phyloP scores from a whole-genome alignment of 2,888 invertebrate genomes.

The Heliconius aoede region DNA sequence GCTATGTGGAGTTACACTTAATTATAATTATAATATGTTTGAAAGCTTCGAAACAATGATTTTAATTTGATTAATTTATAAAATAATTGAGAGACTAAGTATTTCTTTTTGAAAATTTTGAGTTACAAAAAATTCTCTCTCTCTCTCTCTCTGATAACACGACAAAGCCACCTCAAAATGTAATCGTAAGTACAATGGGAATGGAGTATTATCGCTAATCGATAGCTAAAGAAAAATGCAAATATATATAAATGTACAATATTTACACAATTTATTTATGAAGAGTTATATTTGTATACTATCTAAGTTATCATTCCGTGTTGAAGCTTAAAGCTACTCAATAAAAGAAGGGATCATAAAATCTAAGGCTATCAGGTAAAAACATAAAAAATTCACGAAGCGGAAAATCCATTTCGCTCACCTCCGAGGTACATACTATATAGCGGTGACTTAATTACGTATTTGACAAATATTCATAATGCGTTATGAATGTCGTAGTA shows the following conservation, averaged over 20 bases:
- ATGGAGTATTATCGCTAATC: too few relatives aligned
- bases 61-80: not conserved
- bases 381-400: constrained; percentile 25
- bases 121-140: too few relatives aligned
- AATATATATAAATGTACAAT: too few relatives aligned
- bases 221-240: too few relatives aligned
- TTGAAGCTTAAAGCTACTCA: not conserved
- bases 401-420: constrained; percentile 27
- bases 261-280: not conserved
- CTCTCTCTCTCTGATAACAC: too few relatives aligned
- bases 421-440: constrained; percentile 27
- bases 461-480: constrained; percentile 26
- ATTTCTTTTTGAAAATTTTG: too few relatives aligned
- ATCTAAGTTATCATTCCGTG: not conserved
- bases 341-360: constrained; percentile 12
- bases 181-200: too few relatives aligned
- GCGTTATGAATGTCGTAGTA: not conserved
- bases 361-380: constrained; percentile 2
- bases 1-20: not conserved
- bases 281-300: not conserved
- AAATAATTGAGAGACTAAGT: too few relatives aligned
- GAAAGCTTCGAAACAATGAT: not conserved
- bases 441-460: constrained; percentile 22
- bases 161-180: too few relatives aligned
- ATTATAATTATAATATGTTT: not conserved